phyloP scores from a whole-genome alignment of 2,888 invertebrate genomes.

The Synergus umbraculus region DNA sequence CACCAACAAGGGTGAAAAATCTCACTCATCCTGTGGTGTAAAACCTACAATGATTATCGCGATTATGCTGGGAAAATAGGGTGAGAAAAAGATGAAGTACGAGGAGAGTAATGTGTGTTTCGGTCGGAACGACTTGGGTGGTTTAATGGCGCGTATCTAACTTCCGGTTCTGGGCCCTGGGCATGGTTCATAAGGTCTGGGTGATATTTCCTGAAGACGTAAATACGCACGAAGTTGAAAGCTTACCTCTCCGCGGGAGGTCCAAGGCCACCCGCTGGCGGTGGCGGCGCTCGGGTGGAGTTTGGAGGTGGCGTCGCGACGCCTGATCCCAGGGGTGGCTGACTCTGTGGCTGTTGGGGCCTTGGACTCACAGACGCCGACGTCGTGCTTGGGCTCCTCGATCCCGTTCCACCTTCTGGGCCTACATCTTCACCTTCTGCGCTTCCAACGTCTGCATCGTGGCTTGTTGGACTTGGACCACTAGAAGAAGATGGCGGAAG shows the following conservation, averaged over 20 bases:
- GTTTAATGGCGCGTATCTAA: slow-evolving; percentile 75
- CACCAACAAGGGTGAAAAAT: background rate
- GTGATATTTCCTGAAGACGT: slow-evolving; percentile 75
- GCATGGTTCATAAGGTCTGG: slow-evolving; percentile 59
- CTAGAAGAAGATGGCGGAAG: slow-evolving; percentile 67
- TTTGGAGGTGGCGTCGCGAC: slow-evolving; percentile 75
- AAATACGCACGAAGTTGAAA: slow-evolving; percentile 71
- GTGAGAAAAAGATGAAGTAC: slow-evolving; percentile 53
- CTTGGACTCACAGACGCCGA: slow-evolving; percentile 75
- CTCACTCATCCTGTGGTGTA: background rate
- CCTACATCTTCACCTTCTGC: slow-evolving; percentile 66
- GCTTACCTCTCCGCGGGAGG: slow-evolving; percentile 73
- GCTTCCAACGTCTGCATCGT: slow-evolving; percentile 60
- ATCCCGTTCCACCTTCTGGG: slow-evolving; percentile 65
- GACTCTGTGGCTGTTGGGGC: slow-evolving; percentile 78
- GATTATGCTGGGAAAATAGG: slow-evolving; percentile 58
- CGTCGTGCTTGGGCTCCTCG: slow-evolving; percentile 75
- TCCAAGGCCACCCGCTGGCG: slow-evolving; percentile 67
- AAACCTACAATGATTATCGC: slow-evolving; percentile 61
- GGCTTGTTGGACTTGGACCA: slow-evolving; percentile 65
- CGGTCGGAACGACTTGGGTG: slow-evolving; percentile 55
- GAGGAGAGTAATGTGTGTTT: slow-evolving; percentile 55
- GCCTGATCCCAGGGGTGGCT: slow-evolving; percentile 76
- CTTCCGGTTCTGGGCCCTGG: slow-evolving; percentile 64
- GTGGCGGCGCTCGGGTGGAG: slow-evolving; percentile 64